Evolutionary conservation across 1,140 invertebrate species (phyloP).

Genomic region (Bicyclus anynana): DNA sequence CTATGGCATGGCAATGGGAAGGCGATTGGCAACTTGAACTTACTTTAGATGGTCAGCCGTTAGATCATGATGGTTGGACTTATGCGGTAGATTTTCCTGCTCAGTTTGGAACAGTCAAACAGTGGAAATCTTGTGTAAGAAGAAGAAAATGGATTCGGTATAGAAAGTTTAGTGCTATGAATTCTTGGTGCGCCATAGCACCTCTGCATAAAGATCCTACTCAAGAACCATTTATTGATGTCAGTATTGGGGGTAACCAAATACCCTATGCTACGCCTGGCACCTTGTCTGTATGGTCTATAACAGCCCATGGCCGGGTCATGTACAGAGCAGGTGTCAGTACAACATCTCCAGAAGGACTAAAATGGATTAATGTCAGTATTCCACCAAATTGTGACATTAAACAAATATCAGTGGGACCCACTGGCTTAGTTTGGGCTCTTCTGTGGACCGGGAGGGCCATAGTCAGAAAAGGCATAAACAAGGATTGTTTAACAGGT

Average conservation of each 20-base stretch:
- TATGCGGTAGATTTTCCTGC: constrained; percentile 95
- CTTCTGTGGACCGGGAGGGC: constrained; percentile 88
- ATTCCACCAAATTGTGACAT: constrained; percentile 87
- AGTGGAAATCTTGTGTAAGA: constrained; percentile 94
- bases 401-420: constrained; percentile 88
- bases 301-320: constrained; percentile 91
- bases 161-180: constrained; percentile 90
- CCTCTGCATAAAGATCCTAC: constrained; percentile 92
- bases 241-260: constrained; percentile 89
- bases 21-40: constrained; percentile 94
- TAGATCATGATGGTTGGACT: constrained; percentile 95
- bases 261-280: constrained; percentile 86
- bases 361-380: constrained; percentile 87
- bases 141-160: constrained; percentile 93
- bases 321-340: constrained; percentile 91
- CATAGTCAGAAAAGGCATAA: constrained; percentile 87
- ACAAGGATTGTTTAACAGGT: constrained; percentile 84
- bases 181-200: constrained; percentile 94
- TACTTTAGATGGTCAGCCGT: constrained; percentile 89
- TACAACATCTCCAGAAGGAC: constrained; percentile 87
- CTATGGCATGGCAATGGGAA: constrained; percentile 96
- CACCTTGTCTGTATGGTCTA: constrained; percentile 91
- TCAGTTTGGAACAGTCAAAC: constrained; percentile 88
- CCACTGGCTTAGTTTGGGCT: constrained; percentile 91
- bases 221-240: constrained; percentile 86